These are phyloP conservation scores for Brenthis ino DNA, from an alignment of 2,888 invertebrate species.

Conservation along the genomic window DNA sequence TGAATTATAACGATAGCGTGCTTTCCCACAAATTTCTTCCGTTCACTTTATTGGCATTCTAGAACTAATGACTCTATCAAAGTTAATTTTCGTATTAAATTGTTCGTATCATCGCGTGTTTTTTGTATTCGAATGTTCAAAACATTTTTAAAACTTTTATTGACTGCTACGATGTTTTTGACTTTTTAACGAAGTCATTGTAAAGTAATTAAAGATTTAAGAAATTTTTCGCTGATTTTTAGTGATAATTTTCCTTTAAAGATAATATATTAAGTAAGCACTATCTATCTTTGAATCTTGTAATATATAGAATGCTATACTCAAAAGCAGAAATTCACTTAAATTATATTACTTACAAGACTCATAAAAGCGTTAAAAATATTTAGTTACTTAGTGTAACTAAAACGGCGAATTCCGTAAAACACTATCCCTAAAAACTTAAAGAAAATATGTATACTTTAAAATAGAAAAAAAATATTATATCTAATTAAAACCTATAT, in stretches of 20 bases:
- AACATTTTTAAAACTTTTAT: conserved; percentile 1
- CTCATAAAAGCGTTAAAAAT: no score
- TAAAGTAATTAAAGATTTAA: no score
- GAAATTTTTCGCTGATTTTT: no score
- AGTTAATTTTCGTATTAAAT: conserved; percentile 24
- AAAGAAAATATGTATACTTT: background rate
- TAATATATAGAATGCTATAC: no score
- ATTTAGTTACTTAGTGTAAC: no score
- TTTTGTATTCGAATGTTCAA: conserved; percentile 7
- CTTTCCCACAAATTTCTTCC: conserved; percentile 9
- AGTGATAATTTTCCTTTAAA: no score
- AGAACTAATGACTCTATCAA: conserved; percentile 25
- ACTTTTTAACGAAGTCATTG: background rate
- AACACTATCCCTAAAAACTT: no score
- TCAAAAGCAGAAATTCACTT: no score
- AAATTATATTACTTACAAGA: no score
- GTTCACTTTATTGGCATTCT: conserved; percentile 19
- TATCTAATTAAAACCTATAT: conserved; percentile 9
- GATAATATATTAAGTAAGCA: no score
- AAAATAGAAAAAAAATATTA: background rate
- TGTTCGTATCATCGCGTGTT: conserved; percentile 18
- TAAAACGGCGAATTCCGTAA: no score
- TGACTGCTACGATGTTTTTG: background rate
- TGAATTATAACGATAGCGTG: conserved; percentile 24
- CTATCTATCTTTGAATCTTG: no score